These are phyloP conservation scores for Steromphala cineraria DNA, from an alignment of 2,888 invertebrate genomes.

Conservation along the genomic window DNA sequence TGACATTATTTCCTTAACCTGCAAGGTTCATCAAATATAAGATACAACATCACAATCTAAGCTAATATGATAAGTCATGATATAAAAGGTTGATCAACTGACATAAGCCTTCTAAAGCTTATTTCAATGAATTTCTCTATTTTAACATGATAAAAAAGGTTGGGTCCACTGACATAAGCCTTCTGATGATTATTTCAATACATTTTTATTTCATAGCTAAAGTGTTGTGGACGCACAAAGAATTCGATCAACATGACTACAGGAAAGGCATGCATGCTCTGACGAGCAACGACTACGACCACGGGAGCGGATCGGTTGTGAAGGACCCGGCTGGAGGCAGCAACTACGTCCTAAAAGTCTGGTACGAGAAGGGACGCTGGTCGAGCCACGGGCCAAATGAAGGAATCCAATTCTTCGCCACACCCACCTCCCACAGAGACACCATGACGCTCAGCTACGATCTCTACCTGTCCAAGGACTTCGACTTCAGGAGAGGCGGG, in stretches of 20 bases:
- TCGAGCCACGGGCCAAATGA: constrained; percentile 19
- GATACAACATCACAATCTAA: no score
- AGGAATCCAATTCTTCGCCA: constrained; percentile 51
- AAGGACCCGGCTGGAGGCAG: constrained; percentile 40
- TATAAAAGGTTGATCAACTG: no score
- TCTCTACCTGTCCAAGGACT: constrained; percentile 39
- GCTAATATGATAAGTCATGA: no score
- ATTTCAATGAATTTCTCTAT: no score
- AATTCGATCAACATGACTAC: neutral
- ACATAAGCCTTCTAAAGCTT: no score
- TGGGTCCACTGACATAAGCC: no score
- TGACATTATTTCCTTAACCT: no score
- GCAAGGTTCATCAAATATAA: no score
- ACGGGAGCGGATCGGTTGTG: constrained; percentile 40
- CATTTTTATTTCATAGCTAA: neutral
- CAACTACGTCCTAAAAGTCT: constrained; percentile 45
- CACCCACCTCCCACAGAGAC: constrained; percentile 33
- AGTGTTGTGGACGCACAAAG: neutral
- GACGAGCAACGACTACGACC: constrained; percentile 11
- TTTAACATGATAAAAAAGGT: no score
- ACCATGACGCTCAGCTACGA: constrained; percentile 43
- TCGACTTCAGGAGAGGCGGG: constrained; percentile 45
- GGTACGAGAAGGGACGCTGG: constrained; percentile 36
- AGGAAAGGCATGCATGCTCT: neutral
- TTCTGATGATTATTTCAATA: no score